These are phyloP conservation scores for Calephelis perditalis DNA, from an alignment of 2,888 invertebrate genomes.

Conservation along the genomic window DNA sequence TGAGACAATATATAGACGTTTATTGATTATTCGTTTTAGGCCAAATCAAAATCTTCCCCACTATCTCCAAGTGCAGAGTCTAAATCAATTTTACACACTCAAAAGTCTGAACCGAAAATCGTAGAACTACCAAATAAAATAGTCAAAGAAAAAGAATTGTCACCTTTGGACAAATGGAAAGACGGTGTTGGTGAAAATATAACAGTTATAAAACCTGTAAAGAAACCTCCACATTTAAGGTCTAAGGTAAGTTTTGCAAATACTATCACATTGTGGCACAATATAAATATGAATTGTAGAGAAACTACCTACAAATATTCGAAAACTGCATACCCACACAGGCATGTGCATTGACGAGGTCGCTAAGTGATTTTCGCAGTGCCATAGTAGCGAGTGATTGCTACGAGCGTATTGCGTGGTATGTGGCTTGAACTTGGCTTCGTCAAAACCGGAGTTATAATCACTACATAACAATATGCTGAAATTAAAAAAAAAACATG, in stretches of 20 bases:
- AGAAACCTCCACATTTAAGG: constrained; percentile 81
- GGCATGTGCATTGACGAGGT: too few relatives aligned
- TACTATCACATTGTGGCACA: too few relatives aligned
- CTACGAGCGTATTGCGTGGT: too few relatives aligned
- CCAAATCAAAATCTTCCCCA: constrained; percentile 67
- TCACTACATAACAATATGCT: too few relatives aligned
- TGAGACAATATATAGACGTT: neutral
- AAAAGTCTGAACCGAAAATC: constrained; percentile 43
- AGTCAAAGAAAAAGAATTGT: constrained; percentile 27
- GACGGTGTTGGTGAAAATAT: constrained; percentile 57
- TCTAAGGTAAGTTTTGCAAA: constrained; percentile 69
- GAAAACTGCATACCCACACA: too few relatives aligned
- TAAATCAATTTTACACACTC: constrained; percentile 32
- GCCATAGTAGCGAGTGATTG: too few relatives aligned
- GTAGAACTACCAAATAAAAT: constrained; percentile 39
- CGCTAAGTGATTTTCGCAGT: too few relatives aligned
- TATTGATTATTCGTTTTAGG: constrained; percentile 38
- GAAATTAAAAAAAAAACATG: too few relatives aligned
- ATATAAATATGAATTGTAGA: too few relatives aligned
- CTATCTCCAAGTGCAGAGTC: constrained; percentile 42
- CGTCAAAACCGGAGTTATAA: too few relatives aligned
- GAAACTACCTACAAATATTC: too few relatives aligned
- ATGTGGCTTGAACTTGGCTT: too few relatives aligned
- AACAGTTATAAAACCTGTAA: constrained; percentile 66
- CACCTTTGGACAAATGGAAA: constrained; percentile 47